Percentiles rank a stretch among this genome's conserved stretches.
Conservation (phyloP, 2,113 vertebrate species). For the Microcebus lehilahytsara region DNA sequence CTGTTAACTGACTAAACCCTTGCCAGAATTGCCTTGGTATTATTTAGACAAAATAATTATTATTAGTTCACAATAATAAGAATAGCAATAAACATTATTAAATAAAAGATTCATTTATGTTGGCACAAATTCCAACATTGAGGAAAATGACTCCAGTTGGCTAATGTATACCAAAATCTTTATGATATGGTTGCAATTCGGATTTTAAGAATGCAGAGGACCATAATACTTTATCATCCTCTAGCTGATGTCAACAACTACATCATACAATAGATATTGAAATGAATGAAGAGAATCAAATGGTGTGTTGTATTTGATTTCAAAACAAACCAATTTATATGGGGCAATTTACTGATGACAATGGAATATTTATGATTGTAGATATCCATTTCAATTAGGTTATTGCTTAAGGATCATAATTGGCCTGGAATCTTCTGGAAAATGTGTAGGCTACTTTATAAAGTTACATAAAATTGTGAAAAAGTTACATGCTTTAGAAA, state of each 20-base stretch:
- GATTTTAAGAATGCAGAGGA: neutral
- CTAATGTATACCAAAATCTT: neutral
- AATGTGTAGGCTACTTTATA: constrained; percentile 80
- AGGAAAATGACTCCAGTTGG: neutral
- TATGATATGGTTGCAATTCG: neutral
- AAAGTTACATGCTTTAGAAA: constrained; percentile 86
- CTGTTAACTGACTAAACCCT: neutral
- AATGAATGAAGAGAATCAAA: constrained; percentile 69
- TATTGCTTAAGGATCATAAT: constrained; percentile 84
- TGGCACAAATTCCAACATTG: neutral
- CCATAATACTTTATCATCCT: neutral
- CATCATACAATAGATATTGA: neutral
- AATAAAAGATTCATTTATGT: neutral
- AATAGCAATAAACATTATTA: neutral
- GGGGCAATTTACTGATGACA: constrained; percentile 72
- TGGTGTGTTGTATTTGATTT: constrained; percentile 61
- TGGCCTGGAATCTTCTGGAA: constrained; percentile 72
- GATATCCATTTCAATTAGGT: constrained; percentile 76
- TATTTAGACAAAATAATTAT: neutral
- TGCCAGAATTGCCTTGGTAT: neutral
- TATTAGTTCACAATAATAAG: neutral
- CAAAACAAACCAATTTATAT: constrained; percentile 72
- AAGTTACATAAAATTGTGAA: constrained; percentile 84
- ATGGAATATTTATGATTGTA: constrained; percentile 69
- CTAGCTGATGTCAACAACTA: neutral